A percentile compares a stretch with the other conserved stretches of the same genome.
Conservation (phyloP, 1,140 invertebrate genomes). For the Habropoda laboriosa region DNA sequence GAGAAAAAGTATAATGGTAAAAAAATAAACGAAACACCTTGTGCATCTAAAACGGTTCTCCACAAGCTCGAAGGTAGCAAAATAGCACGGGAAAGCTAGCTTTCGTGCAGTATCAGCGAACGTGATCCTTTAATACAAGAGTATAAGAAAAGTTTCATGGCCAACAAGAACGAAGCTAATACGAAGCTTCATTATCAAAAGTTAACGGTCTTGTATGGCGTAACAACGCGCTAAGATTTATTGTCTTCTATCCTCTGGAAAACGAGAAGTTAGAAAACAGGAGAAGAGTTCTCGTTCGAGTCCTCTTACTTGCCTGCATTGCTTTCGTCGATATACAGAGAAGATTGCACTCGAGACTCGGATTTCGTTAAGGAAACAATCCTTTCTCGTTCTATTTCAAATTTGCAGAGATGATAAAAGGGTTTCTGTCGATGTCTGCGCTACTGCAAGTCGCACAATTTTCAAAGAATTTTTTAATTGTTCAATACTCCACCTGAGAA, state of each 20-base stretch:
- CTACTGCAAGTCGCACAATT: no score
- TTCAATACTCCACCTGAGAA: no score
- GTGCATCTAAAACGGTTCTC: no score
- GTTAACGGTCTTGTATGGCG: constrained; percentile 46
- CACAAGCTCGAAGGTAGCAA: no score
- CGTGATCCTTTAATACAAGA: constrained; percentile 46
- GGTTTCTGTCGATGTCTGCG: no score
- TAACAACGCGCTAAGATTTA: constrained; percentile 55
- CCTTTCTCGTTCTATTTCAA: constrained; percentile 2
- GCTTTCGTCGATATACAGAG: background rate
- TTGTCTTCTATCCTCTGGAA: constrained; percentile 23
- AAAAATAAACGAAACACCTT: no score
- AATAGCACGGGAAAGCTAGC: background rate
- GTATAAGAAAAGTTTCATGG: constrained; percentile 49
- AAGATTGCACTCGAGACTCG: constrained; percentile 9
- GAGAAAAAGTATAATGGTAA: no score
- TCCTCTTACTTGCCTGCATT: background rate
- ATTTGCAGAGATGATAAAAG: background rate
- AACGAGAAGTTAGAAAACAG: background rate
- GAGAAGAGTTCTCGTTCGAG: constrained; percentile 15
- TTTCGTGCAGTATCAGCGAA: constrained; percentile 1
- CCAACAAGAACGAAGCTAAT: constrained; percentile 57
- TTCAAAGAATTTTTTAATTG: no score
- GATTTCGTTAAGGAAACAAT: constrained; percentile 1
- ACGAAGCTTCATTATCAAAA: constrained; percentile 56